Conservation (phyloP, 2,113 vertebrate genomes). For the Nycticorax nycticorax region DNA sequence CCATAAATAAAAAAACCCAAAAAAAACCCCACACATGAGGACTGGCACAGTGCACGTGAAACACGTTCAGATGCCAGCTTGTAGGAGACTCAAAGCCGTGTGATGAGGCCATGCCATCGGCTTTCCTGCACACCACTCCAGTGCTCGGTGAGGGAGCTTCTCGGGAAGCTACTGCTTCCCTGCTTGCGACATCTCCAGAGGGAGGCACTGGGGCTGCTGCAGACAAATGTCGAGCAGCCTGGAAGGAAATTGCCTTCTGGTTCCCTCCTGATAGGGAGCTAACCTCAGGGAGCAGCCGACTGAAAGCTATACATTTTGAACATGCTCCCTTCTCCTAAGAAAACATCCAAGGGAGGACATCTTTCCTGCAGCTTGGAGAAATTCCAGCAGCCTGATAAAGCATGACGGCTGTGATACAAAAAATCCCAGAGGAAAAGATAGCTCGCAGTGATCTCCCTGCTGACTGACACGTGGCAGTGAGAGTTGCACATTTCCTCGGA, state of each 20-base stretch:
- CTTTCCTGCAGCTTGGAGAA: not conserved
- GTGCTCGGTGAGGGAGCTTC: not conserved
- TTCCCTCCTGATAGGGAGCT: not conserved
- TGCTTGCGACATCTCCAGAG: not conserved
- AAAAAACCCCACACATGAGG: not conserved
- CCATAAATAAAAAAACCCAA: not conserved
- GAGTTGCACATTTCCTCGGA: not conserved
- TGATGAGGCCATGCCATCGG: not conserved
- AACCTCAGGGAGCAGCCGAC: not conserved
- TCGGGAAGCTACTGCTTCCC: not conserved
- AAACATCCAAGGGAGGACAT: not conserved
- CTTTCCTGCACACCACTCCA: fast-evolving
- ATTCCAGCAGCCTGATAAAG: not conserved
- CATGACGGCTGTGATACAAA: not conserved
- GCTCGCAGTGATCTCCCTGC: not conserved
- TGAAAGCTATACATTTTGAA: not conserved
- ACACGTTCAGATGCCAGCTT: not conserved
- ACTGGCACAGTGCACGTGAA: not conserved
- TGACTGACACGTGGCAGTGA: not conserved
- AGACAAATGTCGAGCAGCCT: not conserved
- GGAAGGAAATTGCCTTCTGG: not conserved
- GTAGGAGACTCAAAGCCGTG: not conserved
- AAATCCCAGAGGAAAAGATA: not conserved
- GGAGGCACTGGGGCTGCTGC: not conserved
- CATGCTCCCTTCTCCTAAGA: not conserved